Percentiles rank a stretch among this genome's conserved stretches.
Evolutionary conservation across 2,888 invertebrate genomes (phyloP).

Genomic region (Cataglyphis cursor): DNA sequence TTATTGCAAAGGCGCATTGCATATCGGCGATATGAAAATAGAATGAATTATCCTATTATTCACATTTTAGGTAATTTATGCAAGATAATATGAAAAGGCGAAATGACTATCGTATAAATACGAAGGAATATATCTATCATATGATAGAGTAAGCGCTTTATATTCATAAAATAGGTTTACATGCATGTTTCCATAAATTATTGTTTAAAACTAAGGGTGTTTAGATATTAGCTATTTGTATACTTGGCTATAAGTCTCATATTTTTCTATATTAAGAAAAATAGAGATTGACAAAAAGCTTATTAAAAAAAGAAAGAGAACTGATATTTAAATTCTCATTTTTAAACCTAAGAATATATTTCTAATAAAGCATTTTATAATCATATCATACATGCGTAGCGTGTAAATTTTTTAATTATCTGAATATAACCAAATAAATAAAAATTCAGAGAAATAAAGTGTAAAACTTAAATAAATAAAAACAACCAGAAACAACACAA

Average conservation of each 20-base stretch:
- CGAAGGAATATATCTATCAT: background rate
- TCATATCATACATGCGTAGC: background rate
- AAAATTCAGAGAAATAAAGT: background rate
- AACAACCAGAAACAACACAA: background rate
- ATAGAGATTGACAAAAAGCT: background rate
- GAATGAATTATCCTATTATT: background rate
- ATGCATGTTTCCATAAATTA: background rate
- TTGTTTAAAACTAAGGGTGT: background rate
- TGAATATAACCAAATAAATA: background rate
- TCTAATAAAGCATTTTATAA: background rate
- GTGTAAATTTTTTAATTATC: background rate
- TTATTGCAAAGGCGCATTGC: background rate
- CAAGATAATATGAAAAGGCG: background rate
- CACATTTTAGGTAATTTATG: background rate
- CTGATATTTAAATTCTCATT: background rate
- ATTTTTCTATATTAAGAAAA: conserved; percentile 3
- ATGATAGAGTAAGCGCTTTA: background rate
- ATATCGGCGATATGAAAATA: background rate
- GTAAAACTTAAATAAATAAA: conserved; percentile 8
- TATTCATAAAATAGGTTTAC: background rate
- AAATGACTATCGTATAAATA: background rate
- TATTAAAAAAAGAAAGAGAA: background rate
- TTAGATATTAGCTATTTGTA: background rate
- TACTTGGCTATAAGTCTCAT: background rate
- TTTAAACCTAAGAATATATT: background rate